Conservation (phyloP, 2,888 invertebrate genomes). For the Eristalis pertinax region DNA sequence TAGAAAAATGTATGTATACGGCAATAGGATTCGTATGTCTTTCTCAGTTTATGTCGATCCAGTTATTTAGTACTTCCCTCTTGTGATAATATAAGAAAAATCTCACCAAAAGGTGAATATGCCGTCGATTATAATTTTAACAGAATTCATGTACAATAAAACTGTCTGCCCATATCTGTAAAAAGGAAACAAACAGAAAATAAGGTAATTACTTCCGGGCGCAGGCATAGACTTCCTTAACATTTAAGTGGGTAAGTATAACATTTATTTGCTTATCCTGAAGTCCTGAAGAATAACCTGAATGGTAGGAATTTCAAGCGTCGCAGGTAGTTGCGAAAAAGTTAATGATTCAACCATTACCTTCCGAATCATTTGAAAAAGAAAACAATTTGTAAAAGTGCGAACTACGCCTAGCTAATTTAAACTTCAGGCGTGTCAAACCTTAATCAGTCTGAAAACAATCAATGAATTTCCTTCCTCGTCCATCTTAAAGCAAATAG, state of each 20-base stretch:
- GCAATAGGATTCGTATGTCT: too few relatives aligned
- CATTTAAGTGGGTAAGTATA: neutral
- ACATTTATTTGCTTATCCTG: neutral
- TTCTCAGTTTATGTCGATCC: too few relatives aligned
- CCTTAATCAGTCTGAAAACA: constrained; percentile 9
- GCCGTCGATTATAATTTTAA: too few relatives aligned
- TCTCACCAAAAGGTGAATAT: too few relatives aligned
- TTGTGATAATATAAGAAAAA: too few relatives aligned
- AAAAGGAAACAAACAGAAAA: neutral
- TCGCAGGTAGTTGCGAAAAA: neutral
- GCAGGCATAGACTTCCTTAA: neutral
- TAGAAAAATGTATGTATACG: too few relatives aligned
- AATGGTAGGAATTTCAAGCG: neutral
- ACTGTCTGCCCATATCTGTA: neutral
- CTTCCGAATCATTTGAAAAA: constrained; percentile 10
- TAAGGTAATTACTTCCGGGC: neutral
- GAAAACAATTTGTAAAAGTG: constrained; percentile 31
- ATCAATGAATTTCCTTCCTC: constrained; percentile 12
- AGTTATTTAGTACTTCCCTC: too few relatives aligned
- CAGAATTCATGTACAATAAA: neutral
- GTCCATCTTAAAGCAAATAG: constrained; percentile 31
- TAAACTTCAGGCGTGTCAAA: constrained; percentile 11
- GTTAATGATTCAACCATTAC: neutral
- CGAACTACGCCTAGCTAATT: constrained; percentile 38
- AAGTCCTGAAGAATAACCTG: neutral